Base-by-base conservation (phyloP, 2,113 vertebrate genomes). In the Oryzias woworae region DNA sequence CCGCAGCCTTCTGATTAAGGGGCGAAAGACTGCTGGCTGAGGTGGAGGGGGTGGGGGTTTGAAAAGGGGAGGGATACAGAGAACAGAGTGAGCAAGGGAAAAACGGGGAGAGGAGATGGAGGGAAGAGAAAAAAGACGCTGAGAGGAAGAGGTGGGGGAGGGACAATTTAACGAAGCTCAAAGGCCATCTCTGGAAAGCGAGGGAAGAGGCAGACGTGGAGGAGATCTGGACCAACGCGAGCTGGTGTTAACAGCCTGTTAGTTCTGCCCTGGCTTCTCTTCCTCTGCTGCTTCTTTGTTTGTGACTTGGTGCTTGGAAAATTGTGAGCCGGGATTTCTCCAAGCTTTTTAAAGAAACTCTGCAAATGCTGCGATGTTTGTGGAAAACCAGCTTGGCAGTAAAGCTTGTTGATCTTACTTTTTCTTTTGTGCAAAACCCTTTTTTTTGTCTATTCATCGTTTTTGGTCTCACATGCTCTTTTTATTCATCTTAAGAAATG, bases 141-240 rank as follows among this genome's bases (percentile, higher is more conserved):
- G 57, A 48, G 67, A 26, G 64, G 77, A 77, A 82, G 83, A 72
- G 81, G 86, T 84, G 81, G 56, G 58, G 75, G 67, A 76, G 77
- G 67, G 78, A 82, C 84, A 85, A 88, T 89, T 91, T 91, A 87
- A 85, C 69, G 50, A 81, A 85, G 84, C 88, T 84, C 84, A 88
- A 88, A 90, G 85, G 84, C 82, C 85, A n/a, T 87, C 79, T 85
- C 80, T 73, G 79, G 75, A 83, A 84, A 69, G 83, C 76, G 66
- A 77, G 75, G 75, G 71, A 79, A 74, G 62, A 77, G 69, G 53
- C 77, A 77, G 76, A 82, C 76, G 75, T 64, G 71, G 71, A 82
- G 73, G 78, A 82, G 75, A 75, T 72, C 58, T 62, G 77, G 63
- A 83, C 47, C 63, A 66, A 76, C 77, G 70, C 53, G 63, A 83